phyloP scores from a whole-genome alignment of 2,113 vertebrate species.

The Chitala chitala region DNA sequence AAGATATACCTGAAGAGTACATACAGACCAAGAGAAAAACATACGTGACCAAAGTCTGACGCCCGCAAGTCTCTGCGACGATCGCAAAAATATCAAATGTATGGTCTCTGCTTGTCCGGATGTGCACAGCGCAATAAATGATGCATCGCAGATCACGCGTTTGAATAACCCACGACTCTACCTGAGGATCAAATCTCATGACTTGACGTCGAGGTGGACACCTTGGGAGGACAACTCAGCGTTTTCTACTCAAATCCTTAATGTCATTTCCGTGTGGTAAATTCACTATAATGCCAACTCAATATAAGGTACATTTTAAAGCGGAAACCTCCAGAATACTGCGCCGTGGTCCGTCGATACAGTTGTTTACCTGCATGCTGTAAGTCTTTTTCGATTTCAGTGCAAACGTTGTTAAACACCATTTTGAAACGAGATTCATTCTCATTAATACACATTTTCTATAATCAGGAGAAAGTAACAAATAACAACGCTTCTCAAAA shows the following conservation, averaged over 20 bases:
- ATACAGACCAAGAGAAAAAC: background rate
- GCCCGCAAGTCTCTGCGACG: slow-evolving; percentile 12
- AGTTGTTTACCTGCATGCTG: background rate
- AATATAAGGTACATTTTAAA: slow-evolving; percentile 30
- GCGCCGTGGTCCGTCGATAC: background rate
- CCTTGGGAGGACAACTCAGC: slow-evolving; percentile 14
- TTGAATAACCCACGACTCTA: background rate
- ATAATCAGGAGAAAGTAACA: background rate
- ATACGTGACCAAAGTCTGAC: background rate
- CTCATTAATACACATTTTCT: background rate
- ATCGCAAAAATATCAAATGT: background rate
- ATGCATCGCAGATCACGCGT: slow-evolving; percentile 13
- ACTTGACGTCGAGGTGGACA: background rate
- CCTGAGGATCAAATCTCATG: slow-evolving; percentile 6
- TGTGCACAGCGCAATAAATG: slow-evolving; percentile 12
- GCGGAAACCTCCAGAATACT: background rate
- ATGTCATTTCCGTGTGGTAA: slow-evolving; percentile 12
- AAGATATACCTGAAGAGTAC: background rate
- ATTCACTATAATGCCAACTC: too few species aligned
- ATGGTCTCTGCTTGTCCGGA: background rate
- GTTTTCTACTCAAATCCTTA: background rate
- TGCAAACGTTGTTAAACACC: background rate
- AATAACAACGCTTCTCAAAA: background rate
- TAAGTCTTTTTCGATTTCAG: too few species aligned
- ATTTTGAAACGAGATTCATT: background rate